Percentiles rank a stretch among this genome's conserved stretches.
Evolutionary conservation across 2,113 vertebrate genomes (phyloP).

Genomic region (Lepisosteus osseus): DNA sequence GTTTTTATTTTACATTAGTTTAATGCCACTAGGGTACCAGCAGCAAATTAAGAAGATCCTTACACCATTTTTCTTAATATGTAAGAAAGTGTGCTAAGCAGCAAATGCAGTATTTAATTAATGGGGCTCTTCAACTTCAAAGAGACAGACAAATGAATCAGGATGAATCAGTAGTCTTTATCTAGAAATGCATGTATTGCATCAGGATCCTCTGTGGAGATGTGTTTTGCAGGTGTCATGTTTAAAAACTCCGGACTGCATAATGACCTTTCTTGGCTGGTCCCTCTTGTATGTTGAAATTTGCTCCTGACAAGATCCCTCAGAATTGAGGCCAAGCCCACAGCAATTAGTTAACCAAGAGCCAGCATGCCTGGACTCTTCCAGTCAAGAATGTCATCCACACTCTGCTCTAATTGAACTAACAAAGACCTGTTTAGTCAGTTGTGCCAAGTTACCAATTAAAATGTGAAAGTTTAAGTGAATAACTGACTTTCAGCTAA

Average conservation of each 20-base stretch:
- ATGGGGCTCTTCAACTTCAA: neutral
- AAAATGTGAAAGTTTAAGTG: constrained; percentile 64
- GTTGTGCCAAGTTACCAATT: constrained; percentile 55
- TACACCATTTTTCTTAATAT: constrained; percentile 4
- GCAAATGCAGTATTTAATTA: constrained; percentile 3
- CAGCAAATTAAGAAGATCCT: neutral
- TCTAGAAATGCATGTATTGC: neutral
- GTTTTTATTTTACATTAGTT: neutral
- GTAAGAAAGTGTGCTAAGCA: neutral
- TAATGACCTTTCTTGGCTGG: neutral
- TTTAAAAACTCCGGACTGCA: neutral
- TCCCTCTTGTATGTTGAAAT: constrained; percentile 32
- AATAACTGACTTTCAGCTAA: constrained; percentile 29
- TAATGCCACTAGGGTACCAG: neutral
- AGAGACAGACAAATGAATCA: neutral
- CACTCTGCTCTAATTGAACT: constrained; percentile 39
- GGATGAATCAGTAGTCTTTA: neutral
- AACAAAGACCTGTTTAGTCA: constrained; percentile 55
- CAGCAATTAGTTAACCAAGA: constrained; percentile 60
- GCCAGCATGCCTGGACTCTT: constrained; percentile 26
- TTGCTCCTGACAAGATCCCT: constrained; percentile 42
- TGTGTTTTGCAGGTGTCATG: neutral
- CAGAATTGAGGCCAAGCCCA: constrained; percentile 37
- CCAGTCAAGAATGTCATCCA: constrained; percentile 41
- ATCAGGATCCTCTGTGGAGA: neutral